These are phyloP conservation scores for Aethes cnicana DNA, from an alignment of 2,888 invertebrate genomes.

Conservation along the genomic window DNA sequence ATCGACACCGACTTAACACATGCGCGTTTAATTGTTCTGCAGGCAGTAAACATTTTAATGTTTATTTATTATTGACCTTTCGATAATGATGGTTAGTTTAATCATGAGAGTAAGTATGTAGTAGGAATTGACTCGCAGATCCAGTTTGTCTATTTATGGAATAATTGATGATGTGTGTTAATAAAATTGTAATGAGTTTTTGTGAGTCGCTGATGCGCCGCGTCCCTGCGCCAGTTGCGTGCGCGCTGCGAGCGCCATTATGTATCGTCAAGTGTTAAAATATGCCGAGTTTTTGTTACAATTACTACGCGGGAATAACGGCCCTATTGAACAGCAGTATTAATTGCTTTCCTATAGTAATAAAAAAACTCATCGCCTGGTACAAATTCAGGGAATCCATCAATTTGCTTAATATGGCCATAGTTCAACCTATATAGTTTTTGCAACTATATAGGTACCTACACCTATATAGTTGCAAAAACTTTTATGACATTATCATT, in stretches of 20 bases:
- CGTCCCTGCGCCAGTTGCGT: conserved; percentile 43
- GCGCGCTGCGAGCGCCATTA: conserved; percentile 35
- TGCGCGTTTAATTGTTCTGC: not conserved
- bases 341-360: conserved; percentile 37
- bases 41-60: not conserved
- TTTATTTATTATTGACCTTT: conserved; percentile 42
- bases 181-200: conserved; percentile 43
- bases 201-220: conserved; percentile 39
- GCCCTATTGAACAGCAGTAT: conserved; percentile 33
- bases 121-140: conserved; percentile 7
- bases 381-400: conserved; percentile 34
- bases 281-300: conserved; percentile 38
- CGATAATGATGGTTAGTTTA: conserved; percentile 4
- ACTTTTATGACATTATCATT: conserved; percentile 24
- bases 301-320: conserved; percentile 35
- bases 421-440: not conserved
- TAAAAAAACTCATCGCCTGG: conserved; percentile 33
- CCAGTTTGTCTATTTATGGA: conserved; percentile 37
- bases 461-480: too few relatives aligned
- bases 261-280: conserved; percentile 39
- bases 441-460: too few relatives aligned
- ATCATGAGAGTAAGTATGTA: conserved; percentile 5
- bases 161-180: conserved; percentile 38
- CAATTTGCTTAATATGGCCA: conserved; percentile 15
- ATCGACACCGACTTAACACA: conserved; percentile 11